A percentile compares a stretch with the other conserved stretches of the same genome.
Conservation (phyloP, 2,797 vertebrate species). For the Adrianichthys oophorus region DNA sequence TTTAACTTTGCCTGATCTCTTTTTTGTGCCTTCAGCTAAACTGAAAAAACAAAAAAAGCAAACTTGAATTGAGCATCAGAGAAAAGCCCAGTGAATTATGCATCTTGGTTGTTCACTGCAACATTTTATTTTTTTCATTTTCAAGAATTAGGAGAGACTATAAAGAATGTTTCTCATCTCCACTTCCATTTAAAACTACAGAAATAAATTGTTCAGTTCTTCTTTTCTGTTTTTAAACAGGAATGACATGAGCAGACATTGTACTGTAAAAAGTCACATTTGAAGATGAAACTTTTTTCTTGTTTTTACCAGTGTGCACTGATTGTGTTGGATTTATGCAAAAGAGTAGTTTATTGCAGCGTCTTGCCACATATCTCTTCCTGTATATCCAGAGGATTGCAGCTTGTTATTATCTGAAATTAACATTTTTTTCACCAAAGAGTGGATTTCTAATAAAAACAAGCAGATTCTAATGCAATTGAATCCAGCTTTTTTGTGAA, state of each 20-base stretch:
- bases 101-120: constrained; percentile 46
- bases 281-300: constrained; percentile 25
- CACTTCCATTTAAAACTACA: constrained; percentile 27
- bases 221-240: constrained; percentile 35
- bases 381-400: constrained; percentile 41
- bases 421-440: constrained; percentile 31
- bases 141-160: constrained; percentile 61
- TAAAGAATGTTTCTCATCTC: constrained; percentile 34
- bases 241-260: constrained; percentile 5
- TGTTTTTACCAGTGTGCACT: not conserved
- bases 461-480: constrained; percentile 47
- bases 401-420: constrained; percentile 55
- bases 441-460: constrained; percentile 48
- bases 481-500: constrained; percentile 26
- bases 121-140: constrained; percentile 43
- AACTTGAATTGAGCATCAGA: constrained; percentile 37
- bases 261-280: constrained; percentile 12
- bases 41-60: constrained; percentile 16
- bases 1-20: constrained; percentile 43
- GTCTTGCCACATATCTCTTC: constrained; percentile 32
- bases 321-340: constrained; percentile 34
- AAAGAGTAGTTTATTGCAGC: constrained; percentile 39
- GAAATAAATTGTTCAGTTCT: constrained; percentile 16
- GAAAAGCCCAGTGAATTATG: constrained; percentile 60
- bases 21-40: constrained; percentile 54